A percentile compares a stretch with the other conserved stretches of the same genome.
Conservation (phyloP, 2,888 invertebrate species). For the Temnothorax rugatulus region DNA sequence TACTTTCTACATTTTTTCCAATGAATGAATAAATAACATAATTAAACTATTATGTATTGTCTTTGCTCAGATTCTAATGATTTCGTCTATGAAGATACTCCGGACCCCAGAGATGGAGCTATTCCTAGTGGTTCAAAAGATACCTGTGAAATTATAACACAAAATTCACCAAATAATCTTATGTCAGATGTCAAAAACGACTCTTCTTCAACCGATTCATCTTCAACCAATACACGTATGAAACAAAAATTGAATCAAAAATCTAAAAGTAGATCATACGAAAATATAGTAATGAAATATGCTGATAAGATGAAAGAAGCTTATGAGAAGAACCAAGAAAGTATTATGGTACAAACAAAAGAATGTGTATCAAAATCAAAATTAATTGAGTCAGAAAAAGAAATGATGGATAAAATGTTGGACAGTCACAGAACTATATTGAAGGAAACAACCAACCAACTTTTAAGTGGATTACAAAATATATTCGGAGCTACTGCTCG, state of each 20-base stretch:
- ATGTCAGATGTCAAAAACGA: neutral
- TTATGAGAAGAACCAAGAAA: neutral
- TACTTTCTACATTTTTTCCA: neutral
- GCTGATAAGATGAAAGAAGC: neutral
- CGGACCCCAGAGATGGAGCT: neutral
- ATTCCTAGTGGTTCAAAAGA: neutral
- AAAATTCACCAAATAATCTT: neutral
- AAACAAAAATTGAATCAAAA: neutral
- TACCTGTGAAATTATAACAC: neutral
- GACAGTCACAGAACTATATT: neutral
- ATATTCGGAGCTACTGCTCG: neutral
- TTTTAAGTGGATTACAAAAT: slow-evolving; percentile 1
- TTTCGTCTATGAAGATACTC: neutral
- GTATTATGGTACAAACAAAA: neutral
- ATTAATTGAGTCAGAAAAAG: slow-evolving; percentile 9
- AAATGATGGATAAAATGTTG: slow-evolving; percentile 2
- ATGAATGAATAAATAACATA: neutral
- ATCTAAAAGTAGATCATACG: neutral
- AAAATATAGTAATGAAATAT: neutral
- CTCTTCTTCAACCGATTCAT: neutral
- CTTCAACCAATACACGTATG: neutral
- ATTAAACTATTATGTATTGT: slow-evolving; percentile 4
- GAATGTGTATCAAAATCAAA: neutral
- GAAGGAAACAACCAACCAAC: slow-evolving; percentile 15
- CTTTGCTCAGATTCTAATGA: neutral